These are phyloP conservation scores for Carcinoscorpius rotundicauda DNA, from an alignment of 1,140 invertebrate species.

Conservation along the genomic window DNA sequence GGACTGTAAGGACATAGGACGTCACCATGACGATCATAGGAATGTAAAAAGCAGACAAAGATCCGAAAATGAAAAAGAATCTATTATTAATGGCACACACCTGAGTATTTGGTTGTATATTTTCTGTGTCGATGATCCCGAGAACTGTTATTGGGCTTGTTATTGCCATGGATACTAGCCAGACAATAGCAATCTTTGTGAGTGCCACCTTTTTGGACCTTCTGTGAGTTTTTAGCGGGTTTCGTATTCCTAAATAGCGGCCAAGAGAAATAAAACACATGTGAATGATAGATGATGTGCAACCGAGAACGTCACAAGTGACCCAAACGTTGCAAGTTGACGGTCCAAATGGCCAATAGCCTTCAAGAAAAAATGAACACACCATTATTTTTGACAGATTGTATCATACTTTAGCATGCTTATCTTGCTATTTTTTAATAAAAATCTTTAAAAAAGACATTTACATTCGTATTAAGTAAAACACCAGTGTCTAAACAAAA, in stretches of 20 bases:
- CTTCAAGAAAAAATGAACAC: slow-evolving; percentile 35
- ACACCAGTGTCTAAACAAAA: no score
- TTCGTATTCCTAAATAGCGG: slow-evolving; percentile 78
- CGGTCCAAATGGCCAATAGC: slow-evolving; percentile 77
- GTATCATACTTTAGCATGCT: no score
- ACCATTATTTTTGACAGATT: no score
- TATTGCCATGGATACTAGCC: slow-evolving; percentile 71
- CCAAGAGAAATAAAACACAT: slow-evolving; percentile 94
- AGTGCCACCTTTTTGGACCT: slow-evolving; percentile 37
- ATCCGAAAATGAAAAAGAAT: slow-evolving; percentile 75
- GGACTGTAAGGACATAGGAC: slow-evolving; percentile 81
- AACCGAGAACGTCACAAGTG: slow-evolving; percentile 87
- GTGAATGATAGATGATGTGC: slow-evolving; percentile 88
- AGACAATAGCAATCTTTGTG: slow-evolving; percentile 69
- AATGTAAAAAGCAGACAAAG: slow-evolving; percentile 90
- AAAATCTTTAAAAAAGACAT: no score
- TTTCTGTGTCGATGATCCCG: slow-evolving; percentile 50
- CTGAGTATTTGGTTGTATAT: slow-evolving; percentile 59
- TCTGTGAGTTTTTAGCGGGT: slow-evolving; percentile 63
- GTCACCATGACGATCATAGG: slow-evolving; percentile 87
- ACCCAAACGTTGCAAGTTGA: slow-evolving; percentile 86
- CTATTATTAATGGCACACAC: slow-evolving; percentile 74
- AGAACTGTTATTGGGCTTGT: slow-evolving; percentile 76
- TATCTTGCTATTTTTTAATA: no score
- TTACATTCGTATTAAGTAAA: no score